A percentile compares a stretch with the other conserved stretches of the same genome.
Evolutionary conservation across 2,888 invertebrate genomes (phyloP).

Genomic region (Dione juno): DNA sequence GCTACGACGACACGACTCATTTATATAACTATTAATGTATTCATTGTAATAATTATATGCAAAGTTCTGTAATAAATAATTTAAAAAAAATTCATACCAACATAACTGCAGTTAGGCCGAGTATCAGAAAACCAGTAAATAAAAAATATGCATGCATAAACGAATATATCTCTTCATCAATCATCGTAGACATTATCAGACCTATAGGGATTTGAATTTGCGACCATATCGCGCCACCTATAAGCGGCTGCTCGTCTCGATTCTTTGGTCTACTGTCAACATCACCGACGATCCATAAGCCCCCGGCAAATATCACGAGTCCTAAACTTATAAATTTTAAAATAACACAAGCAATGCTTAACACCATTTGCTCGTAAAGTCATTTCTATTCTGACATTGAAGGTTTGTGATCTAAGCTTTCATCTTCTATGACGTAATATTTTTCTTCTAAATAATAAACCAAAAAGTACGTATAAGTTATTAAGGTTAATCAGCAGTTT

Average conservation of each 20-base stretch:
- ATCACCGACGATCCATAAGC: slow-evolving; percentile 62
- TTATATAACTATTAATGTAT: not conserved
- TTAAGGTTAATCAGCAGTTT: too few relatives aligned
- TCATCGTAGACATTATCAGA: slow-evolving; percentile 58
- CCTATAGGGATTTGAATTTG: slow-evolving; percentile 67
- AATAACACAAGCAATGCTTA: slow-evolving; percentile 45
- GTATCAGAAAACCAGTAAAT: slow-evolving; percentile 54
- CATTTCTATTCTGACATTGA: slow-evolving; percentile 8
- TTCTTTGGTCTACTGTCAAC: slow-evolving; percentile 58
- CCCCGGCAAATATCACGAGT: slow-evolving; percentile 56
- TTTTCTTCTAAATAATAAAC: not conserved
- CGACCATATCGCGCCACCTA: slow-evolving; percentile 72
- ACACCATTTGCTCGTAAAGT: slow-evolving; percentile 33
- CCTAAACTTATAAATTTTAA: slow-evolving; percentile 58
- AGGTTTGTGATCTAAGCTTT: not conserved
- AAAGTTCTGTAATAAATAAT: not conserved
- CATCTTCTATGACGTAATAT: not conserved
- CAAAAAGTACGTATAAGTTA: too few relatives aligned
- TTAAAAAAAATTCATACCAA: slow-evolving; percentile 52
- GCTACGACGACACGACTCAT: too few relatives aligned
- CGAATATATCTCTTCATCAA: slow-evolving; percentile 53
- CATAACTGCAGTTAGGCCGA: slow-evolving; percentile 54
- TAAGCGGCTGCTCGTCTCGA: slow-evolving; percentile 65
- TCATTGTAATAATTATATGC: not conserved
- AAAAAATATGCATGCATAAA: slow-evolving; percentile 62